These are phyloP conservation scores for Antheraea pernyi DNA, from an alignment of 1,140 invertebrate species.

Conservation along the genomic window DNA sequence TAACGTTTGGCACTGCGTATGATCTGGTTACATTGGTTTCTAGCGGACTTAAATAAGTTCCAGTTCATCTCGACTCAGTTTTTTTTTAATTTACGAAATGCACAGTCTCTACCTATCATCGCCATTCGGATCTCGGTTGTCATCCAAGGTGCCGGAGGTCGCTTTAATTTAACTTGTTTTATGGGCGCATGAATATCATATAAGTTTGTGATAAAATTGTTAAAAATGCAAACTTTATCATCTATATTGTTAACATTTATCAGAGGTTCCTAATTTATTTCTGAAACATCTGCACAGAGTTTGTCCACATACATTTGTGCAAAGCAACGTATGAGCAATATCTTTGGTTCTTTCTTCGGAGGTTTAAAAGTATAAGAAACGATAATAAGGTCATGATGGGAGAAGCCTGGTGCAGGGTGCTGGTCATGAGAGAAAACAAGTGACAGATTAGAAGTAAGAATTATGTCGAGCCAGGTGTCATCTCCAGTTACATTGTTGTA, in stretches of 20 bases:
- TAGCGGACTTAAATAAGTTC: too few species aligned
- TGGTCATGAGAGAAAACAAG: background rate
- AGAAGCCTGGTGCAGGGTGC: background rate
- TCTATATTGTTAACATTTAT: background rate
- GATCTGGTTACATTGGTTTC: too few species aligned
- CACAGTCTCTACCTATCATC: constrained; percentile 8
- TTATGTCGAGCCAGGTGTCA: constrained; percentile 23
- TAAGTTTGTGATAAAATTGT: background rate
- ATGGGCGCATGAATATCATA: constrained; percentile 7
- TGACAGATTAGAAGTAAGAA: background rate
- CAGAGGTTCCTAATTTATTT: background rate
- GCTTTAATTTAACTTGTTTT: constrained; percentile 1
- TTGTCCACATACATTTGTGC: background rate
- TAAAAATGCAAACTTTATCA: constrained; percentile 1
- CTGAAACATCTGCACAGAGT: background rate
- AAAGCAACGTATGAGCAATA: background rate
- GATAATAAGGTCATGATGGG: constrained; percentile 1
- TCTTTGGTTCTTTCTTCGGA: background rate
- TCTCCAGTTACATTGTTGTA: constrained; percentile 11
- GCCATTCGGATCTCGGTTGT: constrained; percentile 1
- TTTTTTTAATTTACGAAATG: background rate
- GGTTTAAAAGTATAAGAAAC: background rate
- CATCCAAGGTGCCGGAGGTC: constrained; percentile 5
- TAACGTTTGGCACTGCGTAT: too few species aligned
- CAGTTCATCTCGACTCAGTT: too few species aligned